Percentiles rank a stretch among this genome's conserved stretches.
Evolutionary conservation across 2,888 invertebrate genomes (phyloP).

Genomic region (Morpho helenor): DNA sequence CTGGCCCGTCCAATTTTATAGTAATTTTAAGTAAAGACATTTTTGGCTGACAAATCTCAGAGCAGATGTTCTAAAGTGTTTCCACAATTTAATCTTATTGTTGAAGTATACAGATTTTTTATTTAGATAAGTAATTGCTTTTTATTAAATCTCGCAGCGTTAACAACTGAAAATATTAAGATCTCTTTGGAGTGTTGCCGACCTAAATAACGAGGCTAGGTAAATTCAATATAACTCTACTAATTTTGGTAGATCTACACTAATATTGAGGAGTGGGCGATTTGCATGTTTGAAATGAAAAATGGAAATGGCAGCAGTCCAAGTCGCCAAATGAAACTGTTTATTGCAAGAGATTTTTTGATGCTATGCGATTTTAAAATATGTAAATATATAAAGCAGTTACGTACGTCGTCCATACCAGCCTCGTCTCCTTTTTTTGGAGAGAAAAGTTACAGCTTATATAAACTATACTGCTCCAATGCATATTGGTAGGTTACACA

Average conservation of each 20-base stretch:
- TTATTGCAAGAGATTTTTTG: slow-evolving; percentile 12
- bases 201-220: slow-evolving; percentile 25
- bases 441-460: too few relatives aligned
- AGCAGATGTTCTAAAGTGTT: too few relatives aligned
- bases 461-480: too few relatives aligned
- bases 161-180: slow-evolving; percentile 19
- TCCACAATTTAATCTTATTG: too few relatives aligned
- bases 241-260: slow-evolving; percentile 20
- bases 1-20: too few relatives aligned
- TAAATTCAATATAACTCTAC: slow-evolving; percentile 19
- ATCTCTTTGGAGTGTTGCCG: slow-evolving; percentile 25
- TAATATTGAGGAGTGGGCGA: slow-evolving; percentile 22
- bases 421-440: too few relatives aligned
- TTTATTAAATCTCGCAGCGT: slow-evolving; percentile 6
- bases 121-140: neutral
- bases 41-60: too few relatives aligned
- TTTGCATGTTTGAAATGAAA: slow-evolving; percentile 20
- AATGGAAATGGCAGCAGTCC: slow-evolving; percentile 16
- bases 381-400: too few relatives aligned
- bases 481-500: too few relatives aligned
- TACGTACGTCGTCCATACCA: too few relatives aligned
- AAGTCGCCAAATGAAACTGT: slow-evolving; percentile 17
- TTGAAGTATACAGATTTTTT: too few relatives aligned
- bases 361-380: slow-evolving; percentile 7
- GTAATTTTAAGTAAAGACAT: too few relatives aligned